These are phyloP conservation scores for Chaetodon auriga DNA, from an alignment of 2,113 vertebrate genomes.

Conservation along the genomic window DNA sequence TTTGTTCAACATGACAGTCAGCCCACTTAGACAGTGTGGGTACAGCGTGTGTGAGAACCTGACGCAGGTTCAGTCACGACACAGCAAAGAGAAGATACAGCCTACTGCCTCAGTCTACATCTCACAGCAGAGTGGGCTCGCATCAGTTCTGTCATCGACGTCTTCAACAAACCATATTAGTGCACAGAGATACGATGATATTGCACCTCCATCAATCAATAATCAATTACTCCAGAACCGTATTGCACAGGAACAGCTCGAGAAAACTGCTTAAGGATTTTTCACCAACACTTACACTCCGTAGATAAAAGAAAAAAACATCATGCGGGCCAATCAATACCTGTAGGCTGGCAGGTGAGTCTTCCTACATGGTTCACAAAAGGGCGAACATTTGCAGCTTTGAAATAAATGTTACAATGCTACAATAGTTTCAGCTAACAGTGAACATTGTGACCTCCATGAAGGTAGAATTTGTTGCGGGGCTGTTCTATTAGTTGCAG, in stretches of 20 bases:
- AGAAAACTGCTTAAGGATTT: constrained; percentile 43
- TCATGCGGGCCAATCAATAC: constrained; percentile 26
- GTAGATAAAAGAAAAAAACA: constrained; percentile 29
- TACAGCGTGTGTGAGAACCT: not conserved
- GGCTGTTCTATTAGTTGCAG: not conserved
- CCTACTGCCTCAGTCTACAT: not conserved
- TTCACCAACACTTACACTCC: not conserved
- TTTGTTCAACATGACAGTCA: not conserved
- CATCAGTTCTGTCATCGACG: constrained; percentile 9
- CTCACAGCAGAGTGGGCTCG: not conserved
- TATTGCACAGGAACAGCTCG: not conserved
- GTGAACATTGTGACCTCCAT: not conserved
- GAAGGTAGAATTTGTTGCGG: not conserved
- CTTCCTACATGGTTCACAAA: constrained; percentile 3
- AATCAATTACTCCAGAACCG: constrained; percentile 47
- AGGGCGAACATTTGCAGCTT: not conserved
- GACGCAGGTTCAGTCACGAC: constrained; percentile 3
- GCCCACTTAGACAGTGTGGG: not conserved
- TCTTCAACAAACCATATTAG: constrained; percentile 30
- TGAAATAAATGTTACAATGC: not conserved
- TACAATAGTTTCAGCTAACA: accelerated
- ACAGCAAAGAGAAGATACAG: not conserved
- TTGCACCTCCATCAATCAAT: constrained; percentile 52
- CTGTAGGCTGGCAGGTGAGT: not conserved
- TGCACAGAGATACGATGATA: not conserved